A percentile compares a stretch with the other conserved stretches of the same genome.
Conservation (phyloP, 2,113 vertebrate species). For the Polypterus bichir region DNA sequence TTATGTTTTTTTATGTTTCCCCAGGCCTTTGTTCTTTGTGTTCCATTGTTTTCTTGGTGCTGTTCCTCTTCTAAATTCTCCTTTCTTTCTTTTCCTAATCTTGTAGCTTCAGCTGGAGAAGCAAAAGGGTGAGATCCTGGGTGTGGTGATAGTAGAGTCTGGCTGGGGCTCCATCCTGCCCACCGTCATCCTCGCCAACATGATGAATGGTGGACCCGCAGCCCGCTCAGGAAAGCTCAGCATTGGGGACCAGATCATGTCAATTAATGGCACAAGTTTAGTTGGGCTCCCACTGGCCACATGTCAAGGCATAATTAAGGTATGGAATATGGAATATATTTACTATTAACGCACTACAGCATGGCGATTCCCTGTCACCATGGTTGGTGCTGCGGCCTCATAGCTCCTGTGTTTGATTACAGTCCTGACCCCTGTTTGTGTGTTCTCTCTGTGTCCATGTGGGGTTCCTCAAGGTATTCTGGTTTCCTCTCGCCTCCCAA, state of each 20-base stretch:
- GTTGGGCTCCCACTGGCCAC: conserved; percentile 93
- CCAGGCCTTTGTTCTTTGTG: not conserved
- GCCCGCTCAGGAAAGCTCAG: conserved; percentile 93
- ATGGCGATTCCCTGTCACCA: not conserved
- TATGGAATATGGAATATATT: conserved; percentile 34
- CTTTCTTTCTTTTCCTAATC: conserved; percentile 1
- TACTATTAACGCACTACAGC: too few species aligned
- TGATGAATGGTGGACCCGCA: conserved; percentile 92
- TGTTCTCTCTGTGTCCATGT: too few species aligned
- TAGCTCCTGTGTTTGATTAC: not conserved
- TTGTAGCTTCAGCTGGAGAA: conserved; percentile 88
- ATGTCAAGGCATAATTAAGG: conserved; percentile 98
- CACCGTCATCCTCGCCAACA: conserved; percentile 94
- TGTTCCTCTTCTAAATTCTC: not conserved
- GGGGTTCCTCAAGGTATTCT: too few species aligned
- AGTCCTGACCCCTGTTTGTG: not conserved
- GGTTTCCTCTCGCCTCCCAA: too few species aligned
- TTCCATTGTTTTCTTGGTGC: not conserved
- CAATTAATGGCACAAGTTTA: conserved; percentile 93
- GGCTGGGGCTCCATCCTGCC: conserved; percentile 97
- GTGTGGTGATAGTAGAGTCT: conserved; percentile 93
- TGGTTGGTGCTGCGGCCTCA: not conserved
- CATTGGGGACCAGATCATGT: conserved; percentile 98
- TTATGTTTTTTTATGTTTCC: too few species aligned
- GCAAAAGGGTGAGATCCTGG: conserved; percentile 91